Evolutionary conservation across 1,140 invertebrate genomes (phyloP), one percentile per base, ranked within the genome.

Genomic region (Parasteatoda tepidariorum): DNA sequence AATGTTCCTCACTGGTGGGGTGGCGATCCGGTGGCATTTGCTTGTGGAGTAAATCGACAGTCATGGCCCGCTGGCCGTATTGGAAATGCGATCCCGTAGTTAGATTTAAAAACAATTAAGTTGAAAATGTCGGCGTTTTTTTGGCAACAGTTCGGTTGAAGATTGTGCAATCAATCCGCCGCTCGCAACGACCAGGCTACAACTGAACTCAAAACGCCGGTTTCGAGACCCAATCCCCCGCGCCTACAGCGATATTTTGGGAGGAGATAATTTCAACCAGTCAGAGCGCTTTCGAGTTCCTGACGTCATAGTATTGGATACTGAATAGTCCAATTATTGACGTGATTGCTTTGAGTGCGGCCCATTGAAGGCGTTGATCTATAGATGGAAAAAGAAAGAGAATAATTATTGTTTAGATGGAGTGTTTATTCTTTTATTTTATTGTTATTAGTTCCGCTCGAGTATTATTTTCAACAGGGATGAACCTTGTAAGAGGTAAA

Each of bases 31-130:
- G 68, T 31, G 81, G 81, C 81, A 83, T 83, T 55, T 30, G 70
- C 31, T 83, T 83, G 41, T 83, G 81, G 34, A 34, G 68, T 26
- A 83, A 41, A 41, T 83, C 81, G 48, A 83, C 81, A 38, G 81
- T 83, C 81, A 83, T 83, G 81, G 81, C 81, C 81, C 38, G 81
- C 38, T 74, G 81, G 81, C 81, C 81, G 57, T 28, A 55, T 15
- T 55, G 33, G 68, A 74, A 55, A 22, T 34, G 57, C 28, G 81
- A 83, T 62, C 81, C 81, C 81, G 81, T 74, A 83, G 81, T 22
- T 83, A 33, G 31, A 66, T 22, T 22, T 22, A 18, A 61, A 55
- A 62, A 70, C 13, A 64, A 64, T 67, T 30, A 48, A 48, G 9
- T 48, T 13, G 4, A 13, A 9, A 48, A 48, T 18, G 38, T 13